A percentile compares a stretch with the other conserved stretches of the same genome.
These are phyloP conservation scores for Podarcis lilfordi DNA, from an alignment of 2,797 vertebrate genomes.

Conservation along the genomic window DNA sequence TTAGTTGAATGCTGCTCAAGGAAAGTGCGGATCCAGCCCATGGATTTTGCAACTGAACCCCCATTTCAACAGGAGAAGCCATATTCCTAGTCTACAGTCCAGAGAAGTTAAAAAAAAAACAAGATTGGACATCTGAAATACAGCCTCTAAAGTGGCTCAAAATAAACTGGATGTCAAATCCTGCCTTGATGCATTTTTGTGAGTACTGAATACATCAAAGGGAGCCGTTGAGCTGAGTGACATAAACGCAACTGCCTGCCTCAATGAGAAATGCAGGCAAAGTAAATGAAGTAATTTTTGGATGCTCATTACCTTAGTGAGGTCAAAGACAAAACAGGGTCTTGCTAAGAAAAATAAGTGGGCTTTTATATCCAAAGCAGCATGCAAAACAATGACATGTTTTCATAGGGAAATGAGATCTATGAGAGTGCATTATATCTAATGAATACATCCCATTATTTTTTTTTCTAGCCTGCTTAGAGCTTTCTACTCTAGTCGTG, in stretches of 20 bases:
- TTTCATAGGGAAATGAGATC: conserved; percentile 30
- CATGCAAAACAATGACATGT: neutral
- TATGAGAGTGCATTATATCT: neutral
- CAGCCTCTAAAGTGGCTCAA: conserved; percentile 20
- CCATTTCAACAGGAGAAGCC: neutral
- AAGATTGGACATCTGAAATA: conserved; percentile 31
- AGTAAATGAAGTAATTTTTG: conserved; percentile 35
- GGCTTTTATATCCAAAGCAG: conserved; percentile 14
- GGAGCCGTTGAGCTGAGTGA: conserved; percentile 46
- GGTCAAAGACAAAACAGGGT: conserved; percentile 27
- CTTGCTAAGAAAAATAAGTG: conserved; percentile 5
- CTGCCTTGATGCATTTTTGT: conserved; percentile 46
- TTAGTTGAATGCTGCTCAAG: no score
- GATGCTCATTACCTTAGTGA: conserved; percentile 10
- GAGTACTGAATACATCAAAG: conserved; percentile 58
- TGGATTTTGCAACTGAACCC: neutral
- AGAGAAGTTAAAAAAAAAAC: neutral
- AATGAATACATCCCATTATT: neutral
- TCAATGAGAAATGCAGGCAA: conserved; percentile 15
- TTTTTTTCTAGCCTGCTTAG: neutral
- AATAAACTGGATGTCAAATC: conserved; percentile 47
- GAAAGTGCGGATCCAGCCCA: no score
- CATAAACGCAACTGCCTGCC: conserved; percentile 31
- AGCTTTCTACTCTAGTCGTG: neutral
- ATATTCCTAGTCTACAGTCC: neutral